These are phyloP conservation scores for Drosophila persimilis DNA, from an alignment of 1,140 invertebrate genomes.

Conservation along the genomic window DNA sequence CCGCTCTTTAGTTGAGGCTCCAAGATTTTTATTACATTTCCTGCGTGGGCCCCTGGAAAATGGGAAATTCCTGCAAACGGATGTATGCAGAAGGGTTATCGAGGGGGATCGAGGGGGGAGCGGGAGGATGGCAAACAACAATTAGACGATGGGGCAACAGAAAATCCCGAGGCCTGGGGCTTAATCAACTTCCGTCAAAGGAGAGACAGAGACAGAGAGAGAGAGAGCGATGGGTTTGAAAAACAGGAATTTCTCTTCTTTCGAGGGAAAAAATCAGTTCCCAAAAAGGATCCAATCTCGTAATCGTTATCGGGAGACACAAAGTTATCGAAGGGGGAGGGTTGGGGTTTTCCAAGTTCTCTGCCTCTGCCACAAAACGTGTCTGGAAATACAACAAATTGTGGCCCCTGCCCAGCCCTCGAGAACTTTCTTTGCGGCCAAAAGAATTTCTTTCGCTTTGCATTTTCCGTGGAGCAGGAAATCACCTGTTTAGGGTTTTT, in stretches of 20 bases:
- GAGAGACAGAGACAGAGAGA: neutral
- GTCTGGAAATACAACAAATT: slow-evolving; percentile 19
- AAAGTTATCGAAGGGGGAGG: too few species aligned
- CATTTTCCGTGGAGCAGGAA: slow-evolving; percentile 40
- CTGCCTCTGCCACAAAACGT: slow-evolving; percentile 12
- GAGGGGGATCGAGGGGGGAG: too few species aligned
- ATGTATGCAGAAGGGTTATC: too few species aligned
- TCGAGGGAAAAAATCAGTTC: neutral
- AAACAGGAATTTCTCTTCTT: neutral
- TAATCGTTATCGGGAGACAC: too few species aligned
- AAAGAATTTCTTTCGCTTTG: slow-evolving; percentile 19
- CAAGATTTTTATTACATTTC: too few species aligned
- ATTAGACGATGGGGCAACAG: slow-evolving; percentile 43
- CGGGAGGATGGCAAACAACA: slow-evolving; percentile 24
- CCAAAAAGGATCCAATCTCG: too few species aligned
- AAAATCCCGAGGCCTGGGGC: slow-evolving; percentile 22
- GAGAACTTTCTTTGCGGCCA: too few species aligned
- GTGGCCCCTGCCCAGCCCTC: neutral
- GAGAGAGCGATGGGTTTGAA: slow-evolving; percentile 12
- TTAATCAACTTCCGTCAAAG: slow-evolving; percentile 12
- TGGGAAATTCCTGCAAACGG: too few species aligned
- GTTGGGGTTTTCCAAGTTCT: neutral
- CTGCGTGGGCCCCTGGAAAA: too few species aligned
- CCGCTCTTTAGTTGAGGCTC: neutral
- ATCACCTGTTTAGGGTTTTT: slow-evolving; percentile 48